Evolutionary conservation across 2,797 vertebrate genomes (phyloP).

Genomic region (Muscicapa comitata): DNA sequence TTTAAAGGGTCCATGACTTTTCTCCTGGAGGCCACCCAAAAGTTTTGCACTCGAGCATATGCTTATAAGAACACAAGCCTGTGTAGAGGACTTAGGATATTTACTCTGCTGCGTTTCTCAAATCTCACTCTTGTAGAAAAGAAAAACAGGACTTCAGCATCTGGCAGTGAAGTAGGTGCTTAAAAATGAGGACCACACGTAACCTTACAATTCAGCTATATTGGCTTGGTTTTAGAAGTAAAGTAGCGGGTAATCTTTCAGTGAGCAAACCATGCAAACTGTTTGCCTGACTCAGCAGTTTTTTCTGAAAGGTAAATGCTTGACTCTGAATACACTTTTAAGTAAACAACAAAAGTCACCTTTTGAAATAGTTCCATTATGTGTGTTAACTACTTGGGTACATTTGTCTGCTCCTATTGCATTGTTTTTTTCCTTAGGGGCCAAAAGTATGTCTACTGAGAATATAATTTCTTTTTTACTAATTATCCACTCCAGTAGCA

Average conservation of each 20-base stretch:
- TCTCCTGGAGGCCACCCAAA: not conserved
- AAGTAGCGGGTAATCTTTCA: not conserved
- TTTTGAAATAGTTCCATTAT: not conserved
- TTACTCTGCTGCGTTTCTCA: not conserved
- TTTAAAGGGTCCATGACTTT: not conserved
- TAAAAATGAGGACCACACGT: not conserved
- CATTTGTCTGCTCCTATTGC: not conserved
- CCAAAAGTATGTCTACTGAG: not conserved
- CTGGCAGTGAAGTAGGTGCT: not conserved
- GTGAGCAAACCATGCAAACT: not conserved
- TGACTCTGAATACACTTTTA: not conserved
- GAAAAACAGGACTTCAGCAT: not conserved
- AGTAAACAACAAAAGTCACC: not conserved
- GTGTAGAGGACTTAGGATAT: not conserved
- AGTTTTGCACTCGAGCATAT: not conserved
- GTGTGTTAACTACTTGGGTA: not conserved
- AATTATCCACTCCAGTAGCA: not conserved
- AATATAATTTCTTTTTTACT: not conserved
- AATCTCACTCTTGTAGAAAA: not conserved
- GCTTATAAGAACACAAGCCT: not conserved
- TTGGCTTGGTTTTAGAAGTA: not conserved
- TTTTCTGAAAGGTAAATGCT: not conserved
- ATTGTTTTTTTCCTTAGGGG: not conserved
- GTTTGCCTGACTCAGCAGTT: not conserved
- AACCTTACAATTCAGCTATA: not conserved